These are phyloP conservation scores for Pelodiscus sinensis DNA, from an alignment of 2,113 vertebrate species.

Conservation along the genomic window DNA sequence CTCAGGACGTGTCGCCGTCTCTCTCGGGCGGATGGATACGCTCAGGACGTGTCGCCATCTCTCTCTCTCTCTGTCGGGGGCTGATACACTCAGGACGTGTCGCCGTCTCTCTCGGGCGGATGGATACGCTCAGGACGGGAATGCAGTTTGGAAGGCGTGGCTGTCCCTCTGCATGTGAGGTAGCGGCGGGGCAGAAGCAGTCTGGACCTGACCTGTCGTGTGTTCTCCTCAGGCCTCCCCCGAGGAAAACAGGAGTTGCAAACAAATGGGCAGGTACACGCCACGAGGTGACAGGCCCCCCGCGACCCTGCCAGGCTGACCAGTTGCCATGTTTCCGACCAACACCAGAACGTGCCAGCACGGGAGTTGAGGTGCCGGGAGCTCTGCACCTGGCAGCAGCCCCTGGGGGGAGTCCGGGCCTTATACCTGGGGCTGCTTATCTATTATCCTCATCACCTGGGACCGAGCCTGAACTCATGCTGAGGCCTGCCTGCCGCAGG, in stretches of 20 bases:
- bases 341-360: not conserved
- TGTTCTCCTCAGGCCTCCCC: accelerated
- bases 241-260: not conserved
- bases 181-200: not conserved
- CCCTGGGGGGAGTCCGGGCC: not conserved
- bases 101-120: too few relatives aligned
- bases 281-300: accelerated
- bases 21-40: too few relatives aligned
- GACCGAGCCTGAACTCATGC: not conserved
- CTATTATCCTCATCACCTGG: not conserved
- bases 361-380: not conserved
- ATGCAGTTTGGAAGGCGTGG: not conserved
- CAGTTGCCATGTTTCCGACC: not conserved
- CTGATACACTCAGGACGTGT: too few relatives aligned
- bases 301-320: accelerated
- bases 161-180: not conserved
- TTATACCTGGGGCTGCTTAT: not conserved
- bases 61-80: too few relatives aligned
- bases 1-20: too few relatives aligned
- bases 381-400: not conserved
- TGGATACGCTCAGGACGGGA: too few relatives aligned
- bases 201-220: accelerated
- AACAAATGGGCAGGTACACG: accelerated
- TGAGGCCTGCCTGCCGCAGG: not conserved
- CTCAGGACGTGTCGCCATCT: too few relatives aligned